A percentile compares a stretch with the other conserved stretches of the same genome.
Conservation (phyloP, 92 coral and sea anemone species). For the Phenganax stokvisi region DNA sequence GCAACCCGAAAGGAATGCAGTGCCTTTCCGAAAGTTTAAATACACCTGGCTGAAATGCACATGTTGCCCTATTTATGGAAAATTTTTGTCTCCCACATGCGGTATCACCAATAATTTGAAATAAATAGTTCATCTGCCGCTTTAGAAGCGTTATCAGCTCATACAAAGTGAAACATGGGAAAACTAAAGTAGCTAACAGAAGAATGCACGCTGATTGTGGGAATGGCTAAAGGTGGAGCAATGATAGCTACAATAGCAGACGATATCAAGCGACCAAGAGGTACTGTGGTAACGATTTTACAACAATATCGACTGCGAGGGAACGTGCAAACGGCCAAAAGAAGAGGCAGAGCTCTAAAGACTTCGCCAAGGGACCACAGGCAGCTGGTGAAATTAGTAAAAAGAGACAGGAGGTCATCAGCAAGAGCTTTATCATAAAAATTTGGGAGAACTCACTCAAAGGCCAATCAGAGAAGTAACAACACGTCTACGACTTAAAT, state of each 20-base stretch:
- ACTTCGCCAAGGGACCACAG: conserved; percentile 8
- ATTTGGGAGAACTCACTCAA: background rate
- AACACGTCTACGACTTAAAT: background rate
- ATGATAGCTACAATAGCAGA: background rate
- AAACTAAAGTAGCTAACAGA: background rate
- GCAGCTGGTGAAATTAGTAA: background rate
- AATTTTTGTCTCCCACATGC: conserved; percentile 4
- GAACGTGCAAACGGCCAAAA: background rate
- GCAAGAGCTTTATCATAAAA: background rate
- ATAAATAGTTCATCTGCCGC: background rate
- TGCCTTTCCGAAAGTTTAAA: background rate
- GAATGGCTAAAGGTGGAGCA: conserved; percentile 9
- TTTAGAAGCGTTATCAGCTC: background rate
- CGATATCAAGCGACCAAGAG: background rate
- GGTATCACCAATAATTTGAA: conserved; percentile 1
- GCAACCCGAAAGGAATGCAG: no score
- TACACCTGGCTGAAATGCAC: background rate
- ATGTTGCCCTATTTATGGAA: conserved; percentile 5
- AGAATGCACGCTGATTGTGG: background rate
- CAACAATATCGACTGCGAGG: conserved; percentile 8
- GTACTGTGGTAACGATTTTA: background rate
- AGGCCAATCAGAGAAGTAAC: background rate
- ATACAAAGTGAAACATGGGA: background rate
- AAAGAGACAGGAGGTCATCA: background rate
- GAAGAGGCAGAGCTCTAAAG: background rate